Evolutionary conservation across 2,113 vertebrate species (phyloP).

Genomic region (Platichthys stellatus): DNA sequence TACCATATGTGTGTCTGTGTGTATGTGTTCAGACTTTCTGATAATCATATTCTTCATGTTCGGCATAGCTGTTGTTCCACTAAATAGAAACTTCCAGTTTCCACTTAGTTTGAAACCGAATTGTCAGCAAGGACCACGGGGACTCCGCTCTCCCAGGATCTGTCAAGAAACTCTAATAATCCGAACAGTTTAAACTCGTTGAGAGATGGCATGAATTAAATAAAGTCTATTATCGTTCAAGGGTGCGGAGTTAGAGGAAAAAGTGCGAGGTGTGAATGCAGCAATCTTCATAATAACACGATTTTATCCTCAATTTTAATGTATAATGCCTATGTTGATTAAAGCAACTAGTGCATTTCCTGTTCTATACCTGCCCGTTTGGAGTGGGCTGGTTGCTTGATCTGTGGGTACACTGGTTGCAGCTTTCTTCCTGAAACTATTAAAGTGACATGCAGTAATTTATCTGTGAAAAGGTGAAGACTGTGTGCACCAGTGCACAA

Average conservation of each 20-base stretch:
- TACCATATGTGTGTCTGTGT: too few relatives aligned
- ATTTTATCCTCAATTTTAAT: neutral
- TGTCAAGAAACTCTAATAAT: slow-evolving; percentile 39
- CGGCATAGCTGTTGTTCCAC: slow-evolving; percentile 6
- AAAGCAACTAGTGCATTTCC: neutral
- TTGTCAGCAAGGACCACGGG: slow-evolving; percentile 6
- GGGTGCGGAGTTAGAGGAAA: neutral
- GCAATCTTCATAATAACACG: neutral
- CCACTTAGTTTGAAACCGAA: slow-evolving; percentile 40
- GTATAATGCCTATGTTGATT: neutral
- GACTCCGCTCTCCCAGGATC: slow-evolving; percentile 14
- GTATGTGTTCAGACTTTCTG: slow-evolving; percentile 33
- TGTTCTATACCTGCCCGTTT: too few relatives aligned
- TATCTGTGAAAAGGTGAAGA: too few relatives aligned
- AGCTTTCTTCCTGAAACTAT: too few relatives aligned
- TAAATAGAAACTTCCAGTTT: slow-evolving; percentile 34
- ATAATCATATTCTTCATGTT: slow-evolving; percentile 31
- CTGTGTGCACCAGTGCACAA: too few relatives aligned
- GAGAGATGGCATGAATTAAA: slow-evolving; percentile 29
- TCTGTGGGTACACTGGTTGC: too few relatives aligned
- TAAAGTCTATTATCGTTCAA: slow-evolving; percentile 18
- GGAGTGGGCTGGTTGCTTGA: too few relatives aligned
- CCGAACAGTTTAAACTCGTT: slow-evolving; percentile 2
- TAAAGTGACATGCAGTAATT: too few relatives aligned
- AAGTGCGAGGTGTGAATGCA: slow-evolving; percentile 6